Percentiles rank a stretch among this genome's conserved stretches.
phyloP scores from a whole-genome alignment of 1,140 invertebrate genomes.

The Maniola jurtina region DNA sequence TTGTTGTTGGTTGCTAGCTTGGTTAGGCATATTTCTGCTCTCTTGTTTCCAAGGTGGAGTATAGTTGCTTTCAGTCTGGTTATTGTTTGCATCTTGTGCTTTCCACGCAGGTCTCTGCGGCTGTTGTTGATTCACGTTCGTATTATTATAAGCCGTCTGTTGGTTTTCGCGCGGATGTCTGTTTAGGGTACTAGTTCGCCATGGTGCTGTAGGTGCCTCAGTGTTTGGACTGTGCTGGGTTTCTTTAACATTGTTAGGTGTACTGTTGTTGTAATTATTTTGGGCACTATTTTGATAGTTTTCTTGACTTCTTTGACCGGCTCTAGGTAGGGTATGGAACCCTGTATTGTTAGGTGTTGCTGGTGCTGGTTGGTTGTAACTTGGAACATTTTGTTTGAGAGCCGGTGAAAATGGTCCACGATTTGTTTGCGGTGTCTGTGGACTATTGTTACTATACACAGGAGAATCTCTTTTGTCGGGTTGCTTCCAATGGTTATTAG shows the following conservation, averaged over 20 bases:
- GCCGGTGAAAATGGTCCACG: conserved; percentile 59
- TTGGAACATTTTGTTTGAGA: conserved; percentile 46
- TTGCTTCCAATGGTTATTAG: conserved; percentile 69
- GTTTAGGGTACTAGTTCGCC: conserved; percentile 67
- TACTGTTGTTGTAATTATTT: conserved; percentile 43
- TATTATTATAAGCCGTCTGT: conserved; percentile 44
- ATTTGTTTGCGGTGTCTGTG: conserved; percentile 54
- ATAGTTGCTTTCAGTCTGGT: conserved; percentile 45
- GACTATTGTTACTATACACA: conserved; percentile 43
- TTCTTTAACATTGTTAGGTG: conserved; percentile 50
- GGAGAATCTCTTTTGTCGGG: conserved; percentile 70
- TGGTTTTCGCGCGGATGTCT: conserved; percentile 53
- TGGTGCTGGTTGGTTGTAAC: conserved; percentile 45
- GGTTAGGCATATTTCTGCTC: conserved; percentile 31
- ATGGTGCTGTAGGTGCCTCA: conserved; percentile 56
- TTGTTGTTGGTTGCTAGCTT: conserved; percentile 46
- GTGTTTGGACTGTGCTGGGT: conserved; percentile 39
- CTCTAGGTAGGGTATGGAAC: conserved; percentile 65
- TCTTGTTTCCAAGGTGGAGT: conserved; percentile 57
- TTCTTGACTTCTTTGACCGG: conserved; percentile 55
- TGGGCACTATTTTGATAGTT: conserved; percentile 30
- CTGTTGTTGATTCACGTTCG: conserved; percentile 48
- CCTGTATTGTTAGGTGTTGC: conserved; percentile 42
- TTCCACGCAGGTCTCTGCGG: conserved; percentile 59
- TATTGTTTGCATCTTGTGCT: conserved; percentile 54